Base-by-base conservation (phyloP, 2,888 invertebrate species). In the Catocala fraxini region DNA sequence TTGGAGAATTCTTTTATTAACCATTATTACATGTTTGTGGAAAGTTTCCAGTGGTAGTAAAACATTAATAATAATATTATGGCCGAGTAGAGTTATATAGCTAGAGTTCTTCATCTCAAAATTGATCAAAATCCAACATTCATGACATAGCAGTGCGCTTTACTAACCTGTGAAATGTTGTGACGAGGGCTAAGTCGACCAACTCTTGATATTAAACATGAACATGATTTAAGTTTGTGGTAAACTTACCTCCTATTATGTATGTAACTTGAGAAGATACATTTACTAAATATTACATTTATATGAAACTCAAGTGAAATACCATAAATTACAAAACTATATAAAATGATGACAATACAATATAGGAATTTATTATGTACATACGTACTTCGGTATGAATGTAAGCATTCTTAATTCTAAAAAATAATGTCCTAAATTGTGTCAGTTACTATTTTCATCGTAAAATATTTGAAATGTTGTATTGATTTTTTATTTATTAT, bases 1-100 rank as follows among this genome's bases (percentile, higher is more conserved):
- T 73, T 70, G 70, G 74, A 78, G 73, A 6, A 15, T 11, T 81
- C 85, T 80, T 79, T 85, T 84, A 84, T 85, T 83, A 25, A 78
- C 79, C 75, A 82, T 83, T 84, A 76, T 79, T 80, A 78, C 63
- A 63, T 61, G 59, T 63, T 62, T 76, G 56, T 51, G 46, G 59
- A 9, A 42, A 55, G 51, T 51, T 56, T 49, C 15, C 46, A 46
- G 2, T 0, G 46, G 15, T 46, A 46, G 15, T 46, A 46, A 25
- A 46, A 46, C 15, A 15, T 46, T 46, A 45, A 45, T 45, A 45
- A 12, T 15, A 46, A 46, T 46, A 46, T 15, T 46, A 46, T 15
- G 10, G 9, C 3, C 9, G 15, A 3, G 10, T 0, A 15, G 2
- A 9, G 35, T 39, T 1, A 7, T 39, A 39, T 39, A 0, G 35